A percentile compares a stretch with the other conserved stretches of the same genome.
Evolutionary conservation across 1,140 invertebrate species (phyloP).

Genomic region (Diuraphis noxia): DNA sequence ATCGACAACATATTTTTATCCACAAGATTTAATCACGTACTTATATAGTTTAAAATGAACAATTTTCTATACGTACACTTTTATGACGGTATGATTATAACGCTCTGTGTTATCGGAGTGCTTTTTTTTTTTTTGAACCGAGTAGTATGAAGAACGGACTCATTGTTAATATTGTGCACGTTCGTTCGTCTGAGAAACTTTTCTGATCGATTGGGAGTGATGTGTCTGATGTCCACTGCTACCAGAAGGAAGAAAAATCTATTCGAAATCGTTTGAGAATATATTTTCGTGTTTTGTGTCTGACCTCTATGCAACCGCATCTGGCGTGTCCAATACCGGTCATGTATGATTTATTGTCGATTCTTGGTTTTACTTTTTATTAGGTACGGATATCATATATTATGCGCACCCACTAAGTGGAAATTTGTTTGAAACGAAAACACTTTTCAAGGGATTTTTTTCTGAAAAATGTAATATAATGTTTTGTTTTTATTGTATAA

Average conservation of each 20-base stretch:
- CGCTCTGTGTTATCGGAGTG: neutral
- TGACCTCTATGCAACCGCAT: neutral
- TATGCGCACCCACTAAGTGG: neutral
- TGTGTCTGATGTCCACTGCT: too few species aligned
- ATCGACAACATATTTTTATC: neutral
- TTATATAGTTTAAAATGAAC: neutral
- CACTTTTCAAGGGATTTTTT: neutral
- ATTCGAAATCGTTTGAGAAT: neutral
- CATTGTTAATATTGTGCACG: neutral
- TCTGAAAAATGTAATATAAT: neutral
- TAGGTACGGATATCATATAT: neutral
- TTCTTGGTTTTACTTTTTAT: too few species aligned
- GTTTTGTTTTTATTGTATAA: neutral
- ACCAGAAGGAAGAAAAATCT: neutral
- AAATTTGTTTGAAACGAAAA: neutral
- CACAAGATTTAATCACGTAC: neutral
- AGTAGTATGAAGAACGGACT: neutral
- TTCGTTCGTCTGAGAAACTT: neutral
- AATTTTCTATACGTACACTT: neutral
- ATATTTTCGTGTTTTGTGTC: neutral
- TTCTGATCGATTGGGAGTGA: neutral
- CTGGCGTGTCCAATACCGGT: neutral
- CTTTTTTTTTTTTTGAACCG: neutral
- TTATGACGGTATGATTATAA: neutral
- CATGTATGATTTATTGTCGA: neutral